Conservation (phyloP, 1,140 invertebrate genomes). For the Platyscapa corneri region DNA sequence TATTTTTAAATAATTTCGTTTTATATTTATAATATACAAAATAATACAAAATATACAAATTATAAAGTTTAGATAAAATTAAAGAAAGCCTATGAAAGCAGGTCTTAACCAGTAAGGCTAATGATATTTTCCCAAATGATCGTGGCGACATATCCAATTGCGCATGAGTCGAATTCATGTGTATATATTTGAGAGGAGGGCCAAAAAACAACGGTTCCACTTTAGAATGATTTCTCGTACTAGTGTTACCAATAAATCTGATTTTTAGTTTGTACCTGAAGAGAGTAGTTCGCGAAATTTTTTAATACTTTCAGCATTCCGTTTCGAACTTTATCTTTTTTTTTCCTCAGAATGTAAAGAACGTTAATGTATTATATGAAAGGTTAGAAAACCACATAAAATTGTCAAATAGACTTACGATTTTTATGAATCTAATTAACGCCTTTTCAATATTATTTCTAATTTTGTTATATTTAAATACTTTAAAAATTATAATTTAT, state of each 20-base stretch:
- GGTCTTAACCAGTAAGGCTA: not conserved
- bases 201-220: not conserved
- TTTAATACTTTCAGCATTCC: not conserved
- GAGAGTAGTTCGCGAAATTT: not conserved
- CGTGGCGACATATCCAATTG: not conserved
- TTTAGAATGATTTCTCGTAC: not conserved
- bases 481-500: no score
- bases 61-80: not conserved
- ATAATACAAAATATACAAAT: no score
- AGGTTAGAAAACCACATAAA: no score
- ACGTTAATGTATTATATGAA: no score
- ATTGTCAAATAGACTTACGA: no score
- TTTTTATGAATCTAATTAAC: no score
- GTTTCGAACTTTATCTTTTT: no score
- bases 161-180: not conserved
- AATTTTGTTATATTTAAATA: no score
- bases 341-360: no score
- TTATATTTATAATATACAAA: no score
- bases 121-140: constrained; percentile 1
- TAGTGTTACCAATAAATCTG: not conserved
- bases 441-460: no score
- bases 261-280: not conserved
- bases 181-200: not conserved
- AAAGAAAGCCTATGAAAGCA: not conserved
- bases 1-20: no score